Conservation (phyloP, 37 sponge, comb jelly and placozoan species). For the Axinella damicornis region DNA sequence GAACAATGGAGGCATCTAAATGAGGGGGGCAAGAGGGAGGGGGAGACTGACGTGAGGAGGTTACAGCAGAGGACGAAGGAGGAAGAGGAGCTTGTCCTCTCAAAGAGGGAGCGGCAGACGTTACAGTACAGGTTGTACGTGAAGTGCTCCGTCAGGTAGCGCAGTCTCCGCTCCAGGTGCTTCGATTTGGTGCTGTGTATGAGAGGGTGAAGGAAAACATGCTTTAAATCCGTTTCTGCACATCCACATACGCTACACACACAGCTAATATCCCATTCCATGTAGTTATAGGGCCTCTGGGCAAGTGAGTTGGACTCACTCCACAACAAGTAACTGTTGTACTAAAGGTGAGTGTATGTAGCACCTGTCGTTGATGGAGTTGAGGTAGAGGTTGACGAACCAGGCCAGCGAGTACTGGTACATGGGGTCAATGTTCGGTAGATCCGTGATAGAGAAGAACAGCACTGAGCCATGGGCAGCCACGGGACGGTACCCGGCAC, state of each 20-base stretch:
- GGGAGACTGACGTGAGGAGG: constrained; percentile 79
- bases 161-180: constrained; percentile 91
- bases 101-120: constrained; percentile 98
- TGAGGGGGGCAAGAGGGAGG: not conserved
- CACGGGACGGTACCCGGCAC: constrained; percentile 97
- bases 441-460: constrained; percentile 99
- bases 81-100: constrained; percentile 99
- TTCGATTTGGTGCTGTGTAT: constrained; percentile 92
- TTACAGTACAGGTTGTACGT: constrained; percentile 99
- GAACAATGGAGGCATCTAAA: not conserved
- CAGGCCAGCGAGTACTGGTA: constrained; percentile 99
- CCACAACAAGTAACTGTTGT: too few species aligned
- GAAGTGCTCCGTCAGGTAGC: constrained; percentile 97
- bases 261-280: too few species aligned
- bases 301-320: too few species aligned
- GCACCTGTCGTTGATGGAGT: constrained; percentile 94
- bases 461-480: constrained; percentile 96
- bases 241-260: too few species aligned
- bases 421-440: constrained; percentile 99
- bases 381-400: constrained; percentile 97
- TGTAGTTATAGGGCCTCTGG: too few species aligned
- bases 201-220: constrained; percentile 3
- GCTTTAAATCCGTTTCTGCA: too few species aligned
- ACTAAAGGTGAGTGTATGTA: too few species aligned
- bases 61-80: constrained; percentile 98